Base-by-base conservation (phyloP, 2,113 vertebrate genomes). In the Cichladusa arquata region DNA sequence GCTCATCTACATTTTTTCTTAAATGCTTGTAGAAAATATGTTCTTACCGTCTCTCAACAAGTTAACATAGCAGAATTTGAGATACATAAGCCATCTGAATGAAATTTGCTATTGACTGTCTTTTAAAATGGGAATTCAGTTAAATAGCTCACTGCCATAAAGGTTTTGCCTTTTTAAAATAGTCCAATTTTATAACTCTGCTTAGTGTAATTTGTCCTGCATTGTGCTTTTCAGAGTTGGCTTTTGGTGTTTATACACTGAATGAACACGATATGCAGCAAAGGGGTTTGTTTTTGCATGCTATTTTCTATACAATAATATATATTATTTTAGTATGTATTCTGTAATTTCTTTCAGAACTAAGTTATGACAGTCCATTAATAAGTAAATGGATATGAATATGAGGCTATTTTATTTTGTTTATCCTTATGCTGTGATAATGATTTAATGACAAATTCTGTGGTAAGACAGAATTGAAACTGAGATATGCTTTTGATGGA, bases 301-400 rank as follows among this genome's bases (percentile, higher is more conserved):
- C 79, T 84, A 80, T 89, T 96, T 96, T 95, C 87, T 61, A 8
- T 53, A 24, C 10, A 76, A 17, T n/a, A 66, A 48, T 34, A 57
- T 22, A 7, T 45, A 42, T 42, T 24, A 48, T 40, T 40, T 78
- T 45, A 66, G 14, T 33, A 44, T 23, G 3, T 12, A 15, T 88
- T 45, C n/a, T 14, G 14, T 24, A 50, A 33, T 82, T 89, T 87
- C 89, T 95, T 84, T 95, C 65, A 95, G 83, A 97, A 97, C 64
- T 67, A 28, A 61, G 73, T 95, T 95, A 92, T 95, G 92, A 92
- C 48, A 95, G 58, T 76, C 71, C 79, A 85, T 96, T 91, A 93
- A 61, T 94, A 96, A 95, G 66, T 83, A 89, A 92, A 82, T 76
- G 67, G 40, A 86, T 96, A 95, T 92, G 88, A 96, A 95, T 89